Evolutionary conservation across 2,888 invertebrate species (phyloP).

Genomic region (Erebia ligea): DNA sequence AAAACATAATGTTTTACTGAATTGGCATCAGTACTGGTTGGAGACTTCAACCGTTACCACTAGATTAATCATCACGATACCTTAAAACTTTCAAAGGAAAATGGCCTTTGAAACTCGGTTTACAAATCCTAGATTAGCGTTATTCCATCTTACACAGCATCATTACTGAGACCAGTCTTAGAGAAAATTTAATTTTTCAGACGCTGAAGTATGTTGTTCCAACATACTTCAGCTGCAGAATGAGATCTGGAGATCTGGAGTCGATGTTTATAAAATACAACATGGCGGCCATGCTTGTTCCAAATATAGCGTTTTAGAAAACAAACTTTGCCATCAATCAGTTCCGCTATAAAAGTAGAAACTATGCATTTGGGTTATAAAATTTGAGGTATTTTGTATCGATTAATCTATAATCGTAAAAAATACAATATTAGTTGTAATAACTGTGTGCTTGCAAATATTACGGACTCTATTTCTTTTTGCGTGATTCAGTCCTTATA

Average conservation of each 20-base stretch:
- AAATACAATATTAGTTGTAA: too few relatives aligned
- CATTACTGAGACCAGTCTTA: neutral
- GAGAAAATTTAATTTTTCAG: neutral
- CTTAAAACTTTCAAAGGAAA: neutral
- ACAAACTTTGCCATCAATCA: constrained; percentile 8
- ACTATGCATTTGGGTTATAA: neutral
- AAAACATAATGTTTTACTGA: neutral
- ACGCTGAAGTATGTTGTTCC: neutral
- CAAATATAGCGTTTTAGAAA: constrained; percentile 22
- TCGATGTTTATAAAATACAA: constrained; percentile 33
- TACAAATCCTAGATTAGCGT: neutral
- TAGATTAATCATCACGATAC: neutral
- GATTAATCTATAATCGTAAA: neutral
- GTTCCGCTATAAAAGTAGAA: neutral
- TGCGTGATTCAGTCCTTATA: too few relatives aligned
- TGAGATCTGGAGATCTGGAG: constrained; percentile 10
- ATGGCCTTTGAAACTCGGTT: neutral
- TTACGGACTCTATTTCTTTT: too few relatives aligned
- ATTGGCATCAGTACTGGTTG: neutral
- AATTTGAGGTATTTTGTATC: constrained; percentile 1
- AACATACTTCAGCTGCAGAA: neutral
- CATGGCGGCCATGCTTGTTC: constrained; percentile 9
- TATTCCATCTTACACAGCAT: too few relatives aligned
- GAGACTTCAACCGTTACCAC: neutral
- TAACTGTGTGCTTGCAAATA: too few relatives aligned